phyloP scores from a whole-genome alignment of 2,113 vertebrate species.

The Athene noctua region DNA sequence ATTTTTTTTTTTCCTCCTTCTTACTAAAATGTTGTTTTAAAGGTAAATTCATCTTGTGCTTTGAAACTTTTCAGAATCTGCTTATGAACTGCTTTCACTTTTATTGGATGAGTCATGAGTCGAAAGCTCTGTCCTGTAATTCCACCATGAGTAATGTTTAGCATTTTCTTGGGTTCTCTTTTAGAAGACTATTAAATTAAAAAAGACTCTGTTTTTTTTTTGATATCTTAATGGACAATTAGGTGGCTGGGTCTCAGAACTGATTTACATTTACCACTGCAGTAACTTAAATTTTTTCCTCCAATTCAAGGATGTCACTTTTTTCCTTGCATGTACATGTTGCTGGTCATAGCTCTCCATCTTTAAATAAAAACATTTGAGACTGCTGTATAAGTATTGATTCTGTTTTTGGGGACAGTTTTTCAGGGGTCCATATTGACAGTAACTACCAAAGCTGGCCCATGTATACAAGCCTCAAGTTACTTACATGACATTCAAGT shows the following conservation, averaged over 20 bases:
- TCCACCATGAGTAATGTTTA: constrained; percentile 62
- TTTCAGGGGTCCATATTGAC: neutral
- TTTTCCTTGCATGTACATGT: neutral
- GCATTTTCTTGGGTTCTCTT: constrained; percentile 47
- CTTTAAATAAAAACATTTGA: neutral
- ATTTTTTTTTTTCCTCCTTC: neutral
- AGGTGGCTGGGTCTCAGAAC: constrained; percentile 36
- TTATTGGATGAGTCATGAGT: constrained; percentile 67
- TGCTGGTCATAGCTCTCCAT: neutral
- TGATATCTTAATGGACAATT: constrained; percentile 65
- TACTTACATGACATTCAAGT: neutral
- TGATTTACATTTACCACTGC: constrained; percentile 39
- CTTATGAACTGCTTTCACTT: constrained; percentile 54
- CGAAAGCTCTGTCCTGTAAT: constrained; percentile 39
- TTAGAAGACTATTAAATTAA: constrained; percentile 63
- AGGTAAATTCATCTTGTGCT: constrained; percentile 55
- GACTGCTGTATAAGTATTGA: neutral
- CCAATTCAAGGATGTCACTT: neutral
- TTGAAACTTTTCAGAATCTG: constrained; percentile 58
- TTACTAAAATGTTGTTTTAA: constrained; percentile 34
- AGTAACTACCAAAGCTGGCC: neutral
- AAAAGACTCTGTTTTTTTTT: constrained; percentile 54
- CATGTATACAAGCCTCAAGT: neutral
- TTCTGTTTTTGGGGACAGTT: neutral
- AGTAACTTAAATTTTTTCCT: constrained; percentile 20